Conservation (phyloP, 1,140 invertebrate species). For the Pogonomyrmex californicus region DNA sequence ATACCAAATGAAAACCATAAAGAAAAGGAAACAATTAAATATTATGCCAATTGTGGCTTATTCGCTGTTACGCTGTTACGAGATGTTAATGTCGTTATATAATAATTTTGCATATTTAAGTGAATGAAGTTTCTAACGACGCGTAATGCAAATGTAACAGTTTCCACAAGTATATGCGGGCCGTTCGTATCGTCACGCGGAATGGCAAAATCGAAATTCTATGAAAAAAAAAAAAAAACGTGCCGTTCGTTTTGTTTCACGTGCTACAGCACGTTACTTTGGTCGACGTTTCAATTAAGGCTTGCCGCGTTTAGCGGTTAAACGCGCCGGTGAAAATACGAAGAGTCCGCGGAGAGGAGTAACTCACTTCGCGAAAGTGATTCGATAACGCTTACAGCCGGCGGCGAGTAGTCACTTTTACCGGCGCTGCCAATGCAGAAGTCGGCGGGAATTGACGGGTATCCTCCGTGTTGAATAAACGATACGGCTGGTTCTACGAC, state of each 20-base stretch:
- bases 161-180: background rate
- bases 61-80: background rate
- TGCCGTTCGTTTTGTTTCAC: constrained; percentile 13
- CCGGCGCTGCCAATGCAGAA: constrained; percentile 45
- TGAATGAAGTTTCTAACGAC: background rate
- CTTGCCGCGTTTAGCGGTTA: constrained; percentile 10
- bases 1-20: background rate
- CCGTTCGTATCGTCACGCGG: background rate
- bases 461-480: constrained; percentile 50
- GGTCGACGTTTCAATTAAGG: constrained; percentile 50
- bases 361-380: constrained; percentile 55
- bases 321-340: constrained; percentile 53
- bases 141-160: background rate
- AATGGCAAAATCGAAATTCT: constrained; percentile 30
- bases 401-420: constrained; percentile 51
- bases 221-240: background rate
- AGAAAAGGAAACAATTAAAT: background rate
- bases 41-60: background rate
- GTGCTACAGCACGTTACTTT: background rate
- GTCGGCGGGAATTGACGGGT: constrained; percentile 52
- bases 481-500: constrained; percentile 30
- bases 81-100: background rate
- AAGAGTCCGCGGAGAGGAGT: constrained; percentile 32
- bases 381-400: constrained; percentile 45
- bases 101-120: background rate